Evolutionary conservation across 2,888 invertebrate genomes (phyloP), one percentile per base, ranked within the genome.

Genomic region (Odontocerum albicorne): DNA sequence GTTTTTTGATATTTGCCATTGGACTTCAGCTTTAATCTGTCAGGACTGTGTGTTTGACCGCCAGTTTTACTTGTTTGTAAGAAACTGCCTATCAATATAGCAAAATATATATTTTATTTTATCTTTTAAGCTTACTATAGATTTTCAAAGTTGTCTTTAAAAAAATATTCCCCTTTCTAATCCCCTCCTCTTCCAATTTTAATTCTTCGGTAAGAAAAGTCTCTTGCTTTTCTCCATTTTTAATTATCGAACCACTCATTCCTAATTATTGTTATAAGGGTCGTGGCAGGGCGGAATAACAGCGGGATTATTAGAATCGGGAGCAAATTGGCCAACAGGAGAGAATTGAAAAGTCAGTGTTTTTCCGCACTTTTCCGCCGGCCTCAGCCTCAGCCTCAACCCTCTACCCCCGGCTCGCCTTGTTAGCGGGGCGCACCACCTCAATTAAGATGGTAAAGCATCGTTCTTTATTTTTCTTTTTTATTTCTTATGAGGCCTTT

Each of bases 221-320:
- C 74, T n/a, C n/a, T n/a, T 73, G 73, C 75, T 74, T 44, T 54
- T 76, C 72, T 77, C 77, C 78, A 78, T 78, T 78, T 78, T 78
- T 78, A 78, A 78, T 78, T 78, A 78, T 77, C 75, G 78, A 77
- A 77, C 77, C 78, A 78, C 78, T 78, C 78, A 78, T 78, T 77
- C 72, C 78, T 78, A 78, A 78, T 78, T 78, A 78, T 78, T 77
- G 76, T 78, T 78, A 78, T 77, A 77, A 78, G 77, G 73, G 72
- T 67, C n/a, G n/a, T n/a, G 67, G 69, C 75, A 74, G 76, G 46
- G 55, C 22, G 53, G 55, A 58, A 54, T 54, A 58, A 53, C 55
- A 56, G 55, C 42, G 52, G 61, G 61, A 61, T 61, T 58, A 58
- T 56, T 58, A 38, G 53, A 53, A 61, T 58, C 56, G 61, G 49